phyloP scores from a whole-genome alignment of 2,113 vertebrate genomes.

The Martes martes region DNA sequence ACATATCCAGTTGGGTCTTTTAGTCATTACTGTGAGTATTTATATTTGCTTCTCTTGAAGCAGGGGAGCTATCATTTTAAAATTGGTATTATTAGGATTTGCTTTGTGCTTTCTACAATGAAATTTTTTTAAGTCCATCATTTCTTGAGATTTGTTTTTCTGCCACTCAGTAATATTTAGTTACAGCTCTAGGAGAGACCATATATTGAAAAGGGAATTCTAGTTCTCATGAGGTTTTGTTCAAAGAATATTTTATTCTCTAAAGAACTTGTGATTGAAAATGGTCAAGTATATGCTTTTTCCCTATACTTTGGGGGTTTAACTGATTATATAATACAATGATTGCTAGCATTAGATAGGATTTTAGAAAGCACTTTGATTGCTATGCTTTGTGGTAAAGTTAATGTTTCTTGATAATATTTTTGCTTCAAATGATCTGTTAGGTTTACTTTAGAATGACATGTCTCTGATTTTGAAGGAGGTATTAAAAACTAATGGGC shows the following conservation, averaged over 20 bases:
- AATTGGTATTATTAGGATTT: constrained; percentile 71
- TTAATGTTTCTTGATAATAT: constrained; percentile 58
- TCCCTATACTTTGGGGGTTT: constrained; percentile 49
- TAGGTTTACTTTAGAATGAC: constrained; percentile 33
- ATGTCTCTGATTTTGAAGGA: constrained; percentile 38
- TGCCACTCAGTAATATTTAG: constrained; percentile 75
- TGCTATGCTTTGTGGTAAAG: constrained; percentile 26
- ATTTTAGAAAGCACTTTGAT: constrained; percentile 53
- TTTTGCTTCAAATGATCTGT: constrained; percentile 46
- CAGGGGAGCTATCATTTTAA: constrained; percentile 64
- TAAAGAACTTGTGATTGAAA: constrained; percentile 74
- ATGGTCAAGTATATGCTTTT: constrained; percentile 58
- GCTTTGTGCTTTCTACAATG: constrained; percentile 68
- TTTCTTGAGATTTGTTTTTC: constrained; percentile 73
- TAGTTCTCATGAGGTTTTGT: constrained; percentile 65
- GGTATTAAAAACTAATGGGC: background rate
- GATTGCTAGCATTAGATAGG: constrained; percentile 26
- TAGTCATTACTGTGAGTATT: constrained; percentile 47
- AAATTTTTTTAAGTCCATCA: constrained; percentile 68
- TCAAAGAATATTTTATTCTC: constrained; percentile 67
- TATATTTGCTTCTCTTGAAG: constrained; percentile 37
- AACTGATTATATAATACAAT: constrained; percentile 57
- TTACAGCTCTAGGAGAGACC: constrained; percentile 63
- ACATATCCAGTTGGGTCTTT: background rate
- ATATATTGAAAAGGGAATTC: constrained; percentile 77